Evolutionary conservation across 2,797 vertebrate species (phyloP), one percentile per base, ranked within the genome.

Genomic region (Semotilus atromaculatus): DNA sequence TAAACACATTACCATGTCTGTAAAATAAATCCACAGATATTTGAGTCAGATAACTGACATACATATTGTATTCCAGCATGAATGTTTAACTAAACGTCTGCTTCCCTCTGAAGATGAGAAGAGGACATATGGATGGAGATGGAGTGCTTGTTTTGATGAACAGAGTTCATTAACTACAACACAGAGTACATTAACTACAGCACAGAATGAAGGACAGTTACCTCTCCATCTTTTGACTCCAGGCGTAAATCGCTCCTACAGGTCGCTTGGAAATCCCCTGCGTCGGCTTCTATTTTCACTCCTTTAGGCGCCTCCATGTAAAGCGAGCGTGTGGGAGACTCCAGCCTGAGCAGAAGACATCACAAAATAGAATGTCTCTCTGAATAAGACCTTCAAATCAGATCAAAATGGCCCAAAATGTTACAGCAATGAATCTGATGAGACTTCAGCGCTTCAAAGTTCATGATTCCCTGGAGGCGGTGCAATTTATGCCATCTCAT

Each of bases 191-290:
- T 81, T 75, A 43, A 79, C 53, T 72, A 66, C 43, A 82, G 53
- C 2, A 62, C 66, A 84, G 16, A 81, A 71, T 23, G 16, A 38
- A 76, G 23, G 29, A 74, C 29, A 38, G 91, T 90, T 91, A 99
- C 98, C 97, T 98, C 98, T 94, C 98, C 98, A 0, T 99, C 98
- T 96, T 98, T 98, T 92, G 98, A 99, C 94, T 99, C 97, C 95
- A 99, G 95, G 55, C 96, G 95, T 90, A 99, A 95, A 93, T 99
- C 98, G 43, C 96, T 98, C 92, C 97, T 96, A 94, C 98, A 99
- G 0, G 96, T 97, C 89, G 97, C 98, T 91, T 98, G 97, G 91
- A 99, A 95, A 92, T 98, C 97, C 76, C 98, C 98, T 0, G 98
- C 98, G 92, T 99, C 98, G 0, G 98, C 98, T 74, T 98, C 96